Percentiles rank a stretch among this genome's conserved stretches.
Conservation (phyloP, 2,888 invertebrate species). For the Orchestes rusci region DNA sequence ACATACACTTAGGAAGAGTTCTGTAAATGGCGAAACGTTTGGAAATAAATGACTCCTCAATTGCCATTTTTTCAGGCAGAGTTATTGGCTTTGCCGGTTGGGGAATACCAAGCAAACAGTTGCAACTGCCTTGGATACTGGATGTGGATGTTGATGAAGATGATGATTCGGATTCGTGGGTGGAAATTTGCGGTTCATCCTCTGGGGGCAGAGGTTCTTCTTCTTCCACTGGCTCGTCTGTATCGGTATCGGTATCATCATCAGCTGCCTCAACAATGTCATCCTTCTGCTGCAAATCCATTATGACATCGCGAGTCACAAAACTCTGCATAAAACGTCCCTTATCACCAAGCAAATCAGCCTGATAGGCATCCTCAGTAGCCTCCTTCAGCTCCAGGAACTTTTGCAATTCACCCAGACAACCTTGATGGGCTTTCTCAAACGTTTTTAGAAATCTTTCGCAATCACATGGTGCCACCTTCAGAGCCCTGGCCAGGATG, state of each 20-base stretch:
- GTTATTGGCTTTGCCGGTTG: slow-evolving; percentile 9
- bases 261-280: too few relatives aligned
- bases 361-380: neutral
- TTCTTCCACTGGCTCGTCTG: neutral
- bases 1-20: slow-evolving; percentile 31
- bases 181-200: too few relatives aligned
- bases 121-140: slow-evolving; percentile 8
- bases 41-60: slow-evolving; percentile 11
- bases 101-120: slow-evolving; percentile 15
- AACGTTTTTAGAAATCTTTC: slow-evolving; percentile 34
- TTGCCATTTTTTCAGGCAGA: slow-evolving; percentile 2
- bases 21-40: slow-evolving; percentile 34
- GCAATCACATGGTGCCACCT: slow-evolving; percentile 35
- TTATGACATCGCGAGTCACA: too few relatives aligned
- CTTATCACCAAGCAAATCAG: too few relatives aligned
- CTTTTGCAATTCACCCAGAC: slow-evolving; percentile 27
- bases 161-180: too few relatives aligned
- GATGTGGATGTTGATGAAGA: neutral
- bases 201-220: neutral
- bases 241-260: too few relatives aligned
- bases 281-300: too few relatives aligned
- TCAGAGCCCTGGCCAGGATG: slow-evolving; percentile 32
- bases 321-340: too few relatives aligned
- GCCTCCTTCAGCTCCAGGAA: slow-evolving; percentile 10
- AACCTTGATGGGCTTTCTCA: slow-evolving; percentile 33